Conservation (phyloP, 2,797 vertebrate species). For the Lepus townsendii region DNA sequence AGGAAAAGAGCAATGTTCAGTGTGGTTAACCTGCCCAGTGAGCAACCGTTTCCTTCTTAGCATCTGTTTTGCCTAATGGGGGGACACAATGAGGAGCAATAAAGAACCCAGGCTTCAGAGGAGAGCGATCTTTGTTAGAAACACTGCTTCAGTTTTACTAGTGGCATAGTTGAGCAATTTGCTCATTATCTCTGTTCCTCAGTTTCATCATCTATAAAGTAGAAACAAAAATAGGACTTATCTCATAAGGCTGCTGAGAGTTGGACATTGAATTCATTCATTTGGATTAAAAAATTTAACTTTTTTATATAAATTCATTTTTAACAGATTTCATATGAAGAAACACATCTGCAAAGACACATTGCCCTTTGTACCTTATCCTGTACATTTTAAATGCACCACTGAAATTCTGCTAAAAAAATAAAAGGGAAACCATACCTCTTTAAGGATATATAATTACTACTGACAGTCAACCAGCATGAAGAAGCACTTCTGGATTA, state of each 20-base stretch:
- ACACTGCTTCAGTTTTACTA: background rate
- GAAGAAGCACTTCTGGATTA: constrained; percentile 84
- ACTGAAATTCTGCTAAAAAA: constrained; percentile 71
- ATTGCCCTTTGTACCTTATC: constrained; percentile 35
- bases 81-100: background rate
- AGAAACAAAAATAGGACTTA: constrained; percentile 37
- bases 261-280: background rate
- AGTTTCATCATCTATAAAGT: background rate
- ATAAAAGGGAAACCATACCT: constrained; percentile 40
- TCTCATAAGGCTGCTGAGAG: background rate
- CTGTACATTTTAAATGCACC: constrained; percentile 69
- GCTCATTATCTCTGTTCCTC: background rate
- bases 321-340: constrained; percentile 54
- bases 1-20: background rate
- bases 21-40: background rate
- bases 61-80: background rate
- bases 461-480: constrained; percentile 82
- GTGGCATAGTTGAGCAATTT: background rate
- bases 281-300: constrained; percentile 35
- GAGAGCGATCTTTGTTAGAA: background rate
- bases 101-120: background rate
- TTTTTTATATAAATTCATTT: constrained; percentile 36
- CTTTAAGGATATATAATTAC: constrained; percentile 85
- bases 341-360: background rate
- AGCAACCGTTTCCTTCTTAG: background rate